These are phyloP conservation scores for Trichogramma dendrolimi DNA, from an alignment of 2,888 invertebrate species.

Conservation along the genomic window DNA sequence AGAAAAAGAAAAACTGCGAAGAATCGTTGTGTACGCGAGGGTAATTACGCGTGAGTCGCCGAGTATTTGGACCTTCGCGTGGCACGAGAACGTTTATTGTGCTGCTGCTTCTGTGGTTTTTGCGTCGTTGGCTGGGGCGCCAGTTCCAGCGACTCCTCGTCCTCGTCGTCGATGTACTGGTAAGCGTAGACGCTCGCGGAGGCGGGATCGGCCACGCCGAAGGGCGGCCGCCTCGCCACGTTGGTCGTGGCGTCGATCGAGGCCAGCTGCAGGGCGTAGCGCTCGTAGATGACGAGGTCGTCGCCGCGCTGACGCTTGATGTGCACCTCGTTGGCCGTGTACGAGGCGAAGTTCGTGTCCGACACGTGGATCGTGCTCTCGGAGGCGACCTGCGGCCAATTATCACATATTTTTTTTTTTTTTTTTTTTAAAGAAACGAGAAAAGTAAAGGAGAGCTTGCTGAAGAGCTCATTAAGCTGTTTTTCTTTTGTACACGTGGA, in stretches of 20 bases:
- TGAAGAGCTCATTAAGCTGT: too few species aligned
- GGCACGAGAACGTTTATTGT: slow-evolving; percentile 1
- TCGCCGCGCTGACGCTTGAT: slow-evolving; percentile 21
- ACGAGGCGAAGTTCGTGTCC: slow-evolving; percentile 25
- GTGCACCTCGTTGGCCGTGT: slow-evolving; percentile 24
- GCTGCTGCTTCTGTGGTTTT: neutral
- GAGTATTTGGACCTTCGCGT: neutral
- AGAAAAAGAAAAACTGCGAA: too few species aligned
- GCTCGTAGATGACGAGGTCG: slow-evolving; percentile 24
- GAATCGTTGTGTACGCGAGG: neutral
- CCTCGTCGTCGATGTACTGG: slow-evolving; percentile 29
- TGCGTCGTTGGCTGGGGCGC: too few species aligned
- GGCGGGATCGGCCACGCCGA: slow-evolving; percentile 24
- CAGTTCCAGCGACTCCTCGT: neutral
- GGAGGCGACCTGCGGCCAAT: slow-evolving; percentile 19
- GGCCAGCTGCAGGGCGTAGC: slow-evolving; percentile 19
- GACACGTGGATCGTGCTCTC: slow-evolving; percentile 26
- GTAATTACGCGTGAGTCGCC: neutral
- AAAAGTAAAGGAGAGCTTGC: too few species aligned
- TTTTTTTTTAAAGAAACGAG: too few species aligned
- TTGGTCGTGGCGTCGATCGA: slow-evolving; percentile 21
- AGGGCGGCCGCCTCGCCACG: neutral
- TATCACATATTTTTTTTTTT: too few species aligned
- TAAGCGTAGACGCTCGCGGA: slow-evolving; percentile 27
- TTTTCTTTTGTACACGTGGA: too few species aligned